phyloP scores from a whole-genome alignment of 2,888 invertebrate genomes.

The Phymatocera aterrima region DNA sequence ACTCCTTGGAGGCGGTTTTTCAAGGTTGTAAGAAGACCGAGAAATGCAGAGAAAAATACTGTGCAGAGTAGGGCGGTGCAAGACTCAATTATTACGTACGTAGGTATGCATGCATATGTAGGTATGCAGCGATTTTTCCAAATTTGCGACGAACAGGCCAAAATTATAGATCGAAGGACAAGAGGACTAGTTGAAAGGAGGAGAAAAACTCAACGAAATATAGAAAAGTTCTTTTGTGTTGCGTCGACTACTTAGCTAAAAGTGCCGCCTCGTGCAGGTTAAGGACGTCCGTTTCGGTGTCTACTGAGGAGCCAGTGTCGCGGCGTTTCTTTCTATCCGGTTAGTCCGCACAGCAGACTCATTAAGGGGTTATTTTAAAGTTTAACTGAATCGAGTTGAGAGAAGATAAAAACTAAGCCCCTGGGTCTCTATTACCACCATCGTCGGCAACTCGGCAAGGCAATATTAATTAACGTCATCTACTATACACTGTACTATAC shows the following conservation, averaged over 20 bases:
- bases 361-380: slow-evolving; percentile 71
- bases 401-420: slow-evolving; percentile 50
- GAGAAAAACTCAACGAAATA: too few relatives aligned
- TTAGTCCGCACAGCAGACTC: slow-evolving; percentile 63
- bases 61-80: too few relatives aligned
- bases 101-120: too few relatives aligned
- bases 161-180: background rate
- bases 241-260: too few relatives aligned
- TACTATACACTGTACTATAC: background rate
- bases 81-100: too few relatives aligned
- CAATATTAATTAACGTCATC: slow-evolving; percentile 68
- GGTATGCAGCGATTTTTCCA: too few relatives aligned
- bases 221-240: too few relatives aligned
- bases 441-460: slow-evolving; percentile 45
- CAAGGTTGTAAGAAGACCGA: slow-evolving; percentile 10
- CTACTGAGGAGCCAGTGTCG: too few relatives aligned
- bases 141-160: too few relatives aligned
- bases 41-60: background rate
- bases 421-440: slow-evolving; percentile 4
- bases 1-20: background rate
- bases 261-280: too few relatives aligned
- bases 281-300: too few relatives aligned
- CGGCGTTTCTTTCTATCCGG: too few relatives aligned
- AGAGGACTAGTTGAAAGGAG: background rate
- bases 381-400: slow-evolving; percentile 68